A percentile compares a stretch with the other conserved stretches of the same genome.
These are phyloP conservation scores for Ryuthela nishihirai DNA, from an alignment of 2,888 invertebrate genomes.

Conservation along the genomic window DNA sequence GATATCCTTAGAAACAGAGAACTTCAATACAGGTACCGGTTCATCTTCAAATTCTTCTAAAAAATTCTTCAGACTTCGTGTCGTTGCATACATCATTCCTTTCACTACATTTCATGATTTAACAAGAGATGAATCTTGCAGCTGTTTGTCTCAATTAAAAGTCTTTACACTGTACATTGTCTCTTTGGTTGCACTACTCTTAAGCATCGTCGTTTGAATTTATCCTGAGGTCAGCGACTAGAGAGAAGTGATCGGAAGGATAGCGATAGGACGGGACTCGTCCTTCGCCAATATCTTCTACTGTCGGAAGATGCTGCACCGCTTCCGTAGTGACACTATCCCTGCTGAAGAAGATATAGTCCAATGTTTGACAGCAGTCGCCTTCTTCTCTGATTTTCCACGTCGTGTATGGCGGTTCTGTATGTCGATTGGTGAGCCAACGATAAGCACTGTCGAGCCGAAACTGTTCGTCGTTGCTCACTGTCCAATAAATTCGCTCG, in stretches of 20 bases:
- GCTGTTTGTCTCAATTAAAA: too few species aligned
- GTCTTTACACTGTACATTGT: too few species aligned
- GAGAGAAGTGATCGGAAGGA: slow-evolving; percentile 73
- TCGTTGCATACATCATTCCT: too few species aligned
- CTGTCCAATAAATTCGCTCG: slow-evolving; percentile 65
- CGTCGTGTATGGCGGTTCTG: slow-evolving; percentile 68
- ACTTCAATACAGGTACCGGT: too few species aligned
- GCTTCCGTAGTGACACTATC: slow-evolving; percentile 58
- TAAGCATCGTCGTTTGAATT: too few species aligned
- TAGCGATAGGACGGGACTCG: slow-evolving; percentile 65
- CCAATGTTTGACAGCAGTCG: slow-evolving; percentile 68
- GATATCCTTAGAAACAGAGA: too few species aligned
- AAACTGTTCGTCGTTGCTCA: slow-evolving; percentile 46
- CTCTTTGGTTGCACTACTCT: too few species aligned
- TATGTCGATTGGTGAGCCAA: slow-evolving; percentile 43
- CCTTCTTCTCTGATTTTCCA: slow-evolving; percentile 68
- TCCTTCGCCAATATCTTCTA: slow-evolving; percentile 62
- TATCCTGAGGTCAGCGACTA: slow-evolving; percentile 51
- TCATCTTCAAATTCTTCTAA: too few species aligned
- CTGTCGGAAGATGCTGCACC: slow-evolving; percentile 61
- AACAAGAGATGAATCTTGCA: too few species aligned
- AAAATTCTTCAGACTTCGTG: too few species aligned
- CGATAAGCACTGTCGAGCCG: slow-evolving; percentile 49
- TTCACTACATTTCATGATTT: too few species aligned
- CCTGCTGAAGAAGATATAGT: slow-evolving; percentile 66